Evolutionary conservation across 2,797 vertebrate genomes (phyloP).

Genomic region (Enteromius viviparus): DNA sequence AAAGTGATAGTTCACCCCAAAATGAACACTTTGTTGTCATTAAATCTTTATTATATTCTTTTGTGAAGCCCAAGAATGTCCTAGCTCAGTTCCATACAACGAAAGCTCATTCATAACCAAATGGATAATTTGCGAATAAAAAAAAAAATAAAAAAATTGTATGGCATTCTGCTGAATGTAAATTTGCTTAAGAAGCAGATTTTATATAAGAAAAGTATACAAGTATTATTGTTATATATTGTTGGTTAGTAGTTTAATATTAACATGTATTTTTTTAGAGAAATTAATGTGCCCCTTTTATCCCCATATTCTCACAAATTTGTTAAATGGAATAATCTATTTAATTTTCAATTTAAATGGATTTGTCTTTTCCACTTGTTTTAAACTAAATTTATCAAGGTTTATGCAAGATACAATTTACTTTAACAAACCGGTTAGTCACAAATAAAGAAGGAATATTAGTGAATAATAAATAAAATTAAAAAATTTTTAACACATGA

Average conservation of each 20-base stretch:
- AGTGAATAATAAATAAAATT: neutral
- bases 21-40: neutral
- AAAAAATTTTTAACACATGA: too few relatives aligned
- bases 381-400: neutral
- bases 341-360: neutral
- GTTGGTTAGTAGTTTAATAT: neutral
- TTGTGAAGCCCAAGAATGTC: neutral
- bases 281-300: neutral
- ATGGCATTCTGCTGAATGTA: neutral
- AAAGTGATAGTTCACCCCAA: constrained; percentile 6
- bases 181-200: neutral
- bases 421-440: neutral
- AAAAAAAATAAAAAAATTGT: neutral
- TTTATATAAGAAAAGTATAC: neutral
- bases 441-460: neutral
- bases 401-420: neutral
- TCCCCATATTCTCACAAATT: neutral
- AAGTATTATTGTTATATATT: neutral
- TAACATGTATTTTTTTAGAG: neutral
- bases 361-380: neutral
- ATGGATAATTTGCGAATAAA: neutral
- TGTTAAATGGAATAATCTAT: neutral
- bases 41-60: neutral
- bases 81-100: neutral
- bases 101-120: neutral